Percentiles rank a stretch among this genome's conserved stretches.
Evolutionary conservation across 2,113 vertebrate species (phyloP).

Genomic region (Scalopus aquaticus): DNA sequence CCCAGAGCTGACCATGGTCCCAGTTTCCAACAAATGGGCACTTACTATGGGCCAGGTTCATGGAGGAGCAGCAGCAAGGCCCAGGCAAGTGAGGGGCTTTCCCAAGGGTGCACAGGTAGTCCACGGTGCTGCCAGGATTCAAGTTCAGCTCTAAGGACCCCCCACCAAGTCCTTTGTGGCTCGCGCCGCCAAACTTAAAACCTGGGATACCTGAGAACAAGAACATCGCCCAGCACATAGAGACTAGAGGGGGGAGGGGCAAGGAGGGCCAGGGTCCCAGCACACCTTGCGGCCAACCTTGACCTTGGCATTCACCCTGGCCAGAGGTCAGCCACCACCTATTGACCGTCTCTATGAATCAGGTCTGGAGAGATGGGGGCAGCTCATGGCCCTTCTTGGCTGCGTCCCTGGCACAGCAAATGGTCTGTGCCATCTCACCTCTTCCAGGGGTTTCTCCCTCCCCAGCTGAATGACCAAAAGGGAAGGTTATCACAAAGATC

Average conservation of each 20-base stretch:
- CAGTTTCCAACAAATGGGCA: neutral
- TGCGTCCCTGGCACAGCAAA: neutral
- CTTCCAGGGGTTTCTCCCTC: neutral
- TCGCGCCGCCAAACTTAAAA: neutral
- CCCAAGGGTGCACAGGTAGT: neutral
- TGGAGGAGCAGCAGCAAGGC: neutral
- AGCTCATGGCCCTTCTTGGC: neutral
- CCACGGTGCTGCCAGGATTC: neutral
- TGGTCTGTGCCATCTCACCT: neutral
- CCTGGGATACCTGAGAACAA: neutral
- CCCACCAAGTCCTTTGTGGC: neutral
- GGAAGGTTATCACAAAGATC: neutral
- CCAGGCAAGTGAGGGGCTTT: neutral
- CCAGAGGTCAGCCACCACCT: neutral
- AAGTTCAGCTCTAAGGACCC: neutral
- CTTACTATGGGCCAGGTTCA: accelerated
- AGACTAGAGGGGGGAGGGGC: neutral
- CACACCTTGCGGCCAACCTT: too few species aligned
- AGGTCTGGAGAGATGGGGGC: neutral
- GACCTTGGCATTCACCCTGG: too few species aligned
- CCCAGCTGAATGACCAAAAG: neutral
- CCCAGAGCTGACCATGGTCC: neutral
- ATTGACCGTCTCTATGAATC: neutral
- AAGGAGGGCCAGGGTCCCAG: neutral
- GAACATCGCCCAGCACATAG: neutral